phyloP scores from a whole-genome alignment of 2,113 vertebrate species.

The Spermophilus dauricus region DNA sequence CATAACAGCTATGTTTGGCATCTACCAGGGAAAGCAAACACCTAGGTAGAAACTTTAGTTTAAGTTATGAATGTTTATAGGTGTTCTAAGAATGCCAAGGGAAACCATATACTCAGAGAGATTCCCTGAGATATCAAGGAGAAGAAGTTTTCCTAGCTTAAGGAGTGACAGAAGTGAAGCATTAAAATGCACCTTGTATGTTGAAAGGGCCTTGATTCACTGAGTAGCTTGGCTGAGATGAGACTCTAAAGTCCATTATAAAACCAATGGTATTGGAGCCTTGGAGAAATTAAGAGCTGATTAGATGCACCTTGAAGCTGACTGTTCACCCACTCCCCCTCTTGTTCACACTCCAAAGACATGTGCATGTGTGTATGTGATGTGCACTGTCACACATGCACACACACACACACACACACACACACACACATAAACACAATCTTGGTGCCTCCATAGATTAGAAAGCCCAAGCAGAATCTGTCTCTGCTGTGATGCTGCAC shows the following conservation, averaged over 20 bases:
- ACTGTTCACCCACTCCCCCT: fast-evolving
- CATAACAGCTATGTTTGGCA: background rate
- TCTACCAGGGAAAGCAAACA: background rate
- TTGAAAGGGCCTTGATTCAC: background rate
- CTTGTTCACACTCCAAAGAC: background rate
- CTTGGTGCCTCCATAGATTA: background rate
- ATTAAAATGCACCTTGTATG: background rate
- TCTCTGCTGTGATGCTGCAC: fast-evolving
- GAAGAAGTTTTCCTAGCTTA: background rate
- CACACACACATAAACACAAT: too few species aligned
- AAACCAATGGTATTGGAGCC: background rate
- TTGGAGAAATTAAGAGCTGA: background rate
- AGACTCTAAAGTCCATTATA: background rate
- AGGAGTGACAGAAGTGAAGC: background rate
- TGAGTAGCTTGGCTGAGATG: background rate
- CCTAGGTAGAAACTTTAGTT: background rate
- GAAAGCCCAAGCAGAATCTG: background rate
- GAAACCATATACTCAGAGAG: background rate
- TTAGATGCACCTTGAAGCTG: background rate
- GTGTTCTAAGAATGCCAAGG: background rate
- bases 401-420: too few species aligned
- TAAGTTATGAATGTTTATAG: background rate
- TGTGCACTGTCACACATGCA: too few species aligned
- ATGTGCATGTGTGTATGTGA: background rate
- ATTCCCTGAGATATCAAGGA: background rate